phyloP scores from a whole-genome alignment of 1,140 invertebrate species.

The Polyergus mexicanus region DNA sequence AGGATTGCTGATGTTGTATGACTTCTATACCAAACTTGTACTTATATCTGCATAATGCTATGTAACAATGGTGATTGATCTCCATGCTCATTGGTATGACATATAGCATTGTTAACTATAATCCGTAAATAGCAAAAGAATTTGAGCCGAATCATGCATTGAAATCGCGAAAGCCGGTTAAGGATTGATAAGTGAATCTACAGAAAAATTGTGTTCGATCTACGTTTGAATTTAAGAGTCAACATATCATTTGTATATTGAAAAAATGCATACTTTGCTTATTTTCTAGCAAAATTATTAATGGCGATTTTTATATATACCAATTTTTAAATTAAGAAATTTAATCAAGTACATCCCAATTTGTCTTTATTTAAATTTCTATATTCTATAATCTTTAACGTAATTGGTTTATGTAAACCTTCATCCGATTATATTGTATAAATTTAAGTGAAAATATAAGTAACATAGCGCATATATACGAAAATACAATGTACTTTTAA shows the following conservation, averaged over 20 bases:
- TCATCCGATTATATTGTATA: background rate
- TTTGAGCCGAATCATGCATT: background rate
- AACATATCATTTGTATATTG: background rate
- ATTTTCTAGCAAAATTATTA: background rate
- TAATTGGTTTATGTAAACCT: background rate
- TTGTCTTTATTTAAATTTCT: background rate
- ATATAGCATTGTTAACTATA: conserved; percentile 1
- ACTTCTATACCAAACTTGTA: background rate
- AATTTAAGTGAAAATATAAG: background rate
- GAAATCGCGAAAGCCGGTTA: conserved; percentile 1
- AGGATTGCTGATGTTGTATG: background rate
- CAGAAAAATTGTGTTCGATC: background rate
- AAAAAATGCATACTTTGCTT: background rate
- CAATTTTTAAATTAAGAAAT: too few relatives aligned
- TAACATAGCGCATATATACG: background rate
- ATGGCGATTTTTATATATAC: too few relatives aligned
- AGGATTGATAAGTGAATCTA: background rate
- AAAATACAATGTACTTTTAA: background rate
- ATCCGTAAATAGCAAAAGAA: conserved; percentile 5
- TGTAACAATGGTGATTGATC: conserved; percentile 11
- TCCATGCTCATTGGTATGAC: background rate
- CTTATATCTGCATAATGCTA: conserved; percentile 6
- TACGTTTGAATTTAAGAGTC: background rate
- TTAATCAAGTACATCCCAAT: background rate
- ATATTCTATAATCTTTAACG: background rate